Percentiles rank a stretch among this genome's conserved stretches.
Conservation (phyloP, 2,888 invertebrate species). For the Parnassius apollo region DNA sequence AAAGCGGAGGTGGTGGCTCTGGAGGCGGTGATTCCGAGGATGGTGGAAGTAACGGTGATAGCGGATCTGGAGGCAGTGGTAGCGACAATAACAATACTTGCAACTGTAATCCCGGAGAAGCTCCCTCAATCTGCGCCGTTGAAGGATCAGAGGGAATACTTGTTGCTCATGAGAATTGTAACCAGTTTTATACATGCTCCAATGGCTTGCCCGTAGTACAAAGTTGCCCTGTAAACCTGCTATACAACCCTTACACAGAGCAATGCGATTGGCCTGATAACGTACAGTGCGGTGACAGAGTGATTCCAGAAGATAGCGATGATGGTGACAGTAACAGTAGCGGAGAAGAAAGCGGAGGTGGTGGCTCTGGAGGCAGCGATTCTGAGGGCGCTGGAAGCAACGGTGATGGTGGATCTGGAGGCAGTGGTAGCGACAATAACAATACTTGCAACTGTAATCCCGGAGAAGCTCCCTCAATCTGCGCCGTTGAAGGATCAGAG, state of each 20-base stretch:
- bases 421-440: slow-evolving; percentile 8
- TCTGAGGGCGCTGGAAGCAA: slow-evolving; percentile 25
- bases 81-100: slow-evolving; percentile 2
- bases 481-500: slow-evolving; percentile 35
- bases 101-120: slow-evolving; percentile 25
- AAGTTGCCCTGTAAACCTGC: slow-evolving; percentile 29
- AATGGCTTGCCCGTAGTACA: slow-evolving; percentile 35
- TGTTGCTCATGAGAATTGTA: slow-evolving; percentile 43
- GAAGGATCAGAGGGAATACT: slow-evolving; percentile 32
- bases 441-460: slow-evolving; percentile 35
- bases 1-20: too few relatives aligned
- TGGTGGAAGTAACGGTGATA: slow-evolving; percentile 14
- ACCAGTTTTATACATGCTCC: slow-evolving; percentile 41
- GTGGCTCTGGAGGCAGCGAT: slow-evolving; percentile 21
- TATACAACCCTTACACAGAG: slow-evolving; percentile 38
- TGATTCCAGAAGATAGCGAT: slow-evolving; percentile 27
- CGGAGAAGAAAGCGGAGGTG: not conserved
- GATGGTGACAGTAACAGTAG: slow-evolving; percentile 28
- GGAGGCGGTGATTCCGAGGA: slow-evolving; percentile 4
- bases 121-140: slow-evolving; percentile 40
- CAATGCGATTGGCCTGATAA: slow-evolving; percentile 39
- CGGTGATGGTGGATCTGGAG: slow-evolving; percentile 5
- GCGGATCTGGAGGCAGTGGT: slow-evolving; percentile 12
- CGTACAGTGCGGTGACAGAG: slow-evolving; percentile 41
- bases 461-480: slow-evolving; percentile 38